These are phyloP conservation scores for Aphidius gifuensis DNA, from an alignment of 1,140 invertebrate species.

Conservation along the genomic window DNA sequence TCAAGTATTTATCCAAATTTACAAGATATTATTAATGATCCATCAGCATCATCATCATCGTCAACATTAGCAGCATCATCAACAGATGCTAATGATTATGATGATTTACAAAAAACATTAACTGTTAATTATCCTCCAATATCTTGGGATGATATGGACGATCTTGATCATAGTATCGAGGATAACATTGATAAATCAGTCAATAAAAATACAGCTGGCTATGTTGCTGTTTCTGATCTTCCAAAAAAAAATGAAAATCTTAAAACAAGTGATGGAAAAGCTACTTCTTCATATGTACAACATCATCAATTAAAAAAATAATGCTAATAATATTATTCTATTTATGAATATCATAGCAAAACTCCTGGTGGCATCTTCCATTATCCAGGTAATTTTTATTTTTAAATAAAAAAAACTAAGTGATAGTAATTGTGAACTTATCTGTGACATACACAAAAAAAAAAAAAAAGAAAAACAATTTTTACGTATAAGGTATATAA, in stretches of 20 bases:
- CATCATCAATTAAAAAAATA: conserved; percentile 31
- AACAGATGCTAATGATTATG: conserved; percentile 15
- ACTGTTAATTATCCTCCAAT: conserved; percentile 23
- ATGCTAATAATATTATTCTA: conserved; percentile 24
- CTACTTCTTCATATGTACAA: conserved; percentile 26
- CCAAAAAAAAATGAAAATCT: conserved; percentile 23
- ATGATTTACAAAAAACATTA: conserved; percentile 18
- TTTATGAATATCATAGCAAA: conserved; percentile 11
- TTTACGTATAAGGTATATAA: no score
- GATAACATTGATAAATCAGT: conserved; percentile 3
- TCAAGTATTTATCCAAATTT: conserved; percentile 36
- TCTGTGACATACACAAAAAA: background rate
- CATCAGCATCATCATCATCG: conserved; percentile 6
- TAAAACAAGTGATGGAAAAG: background rate
- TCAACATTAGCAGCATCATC: conserved; percentile 7
- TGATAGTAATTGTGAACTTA: background rate
- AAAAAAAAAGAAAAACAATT: no score
- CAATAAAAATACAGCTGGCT: conserved; percentile 25
- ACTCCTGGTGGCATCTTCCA: background rate
- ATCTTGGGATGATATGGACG: conserved; percentile 24
- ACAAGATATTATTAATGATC: conserved; percentile 25
- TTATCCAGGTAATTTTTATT: conserved; percentile 5
- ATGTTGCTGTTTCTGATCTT: conserved; percentile 34
- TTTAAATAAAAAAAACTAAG: background rate
- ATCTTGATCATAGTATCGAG: background rate